These are phyloP conservation scores for Ctenopoma kingsleyae DNA, from an alignment of 2,797 vertebrate genomes.

Conservation along the genomic window DNA sequence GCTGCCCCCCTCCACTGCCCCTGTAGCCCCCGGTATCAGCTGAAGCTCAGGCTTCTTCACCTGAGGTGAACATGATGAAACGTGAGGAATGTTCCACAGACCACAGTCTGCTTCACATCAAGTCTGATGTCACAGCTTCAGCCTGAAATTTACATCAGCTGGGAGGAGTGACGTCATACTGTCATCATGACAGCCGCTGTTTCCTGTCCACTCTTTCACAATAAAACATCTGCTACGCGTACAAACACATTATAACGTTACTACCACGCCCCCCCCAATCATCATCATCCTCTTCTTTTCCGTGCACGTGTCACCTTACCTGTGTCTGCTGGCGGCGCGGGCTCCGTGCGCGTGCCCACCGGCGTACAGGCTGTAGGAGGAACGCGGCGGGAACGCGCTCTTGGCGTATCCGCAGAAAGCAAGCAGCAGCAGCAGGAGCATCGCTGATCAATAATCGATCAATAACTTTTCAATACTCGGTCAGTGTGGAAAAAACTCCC, in stretches of 20 bases:
- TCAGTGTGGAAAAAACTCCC: conserved; percentile 25
- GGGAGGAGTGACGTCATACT: neutral
- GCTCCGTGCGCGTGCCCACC: conserved; percentile 59
- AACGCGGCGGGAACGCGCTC: conserved; percentile 65
- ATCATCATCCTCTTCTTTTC: conserved; percentile 22
- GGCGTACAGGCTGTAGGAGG: conserved; percentile 70
- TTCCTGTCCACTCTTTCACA: conserved; percentile 11
- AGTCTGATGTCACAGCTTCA: too few relatives aligned
- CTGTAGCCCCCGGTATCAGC: too few relatives aligned
- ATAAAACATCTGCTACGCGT: conserved; percentile 4
- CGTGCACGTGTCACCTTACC: conserved; percentile 66
- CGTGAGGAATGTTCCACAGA: too few relatives aligned
- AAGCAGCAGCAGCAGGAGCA: conserved; percentile 63
- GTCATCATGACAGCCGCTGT: neutral
- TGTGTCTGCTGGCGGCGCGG: conserved; percentile 73
- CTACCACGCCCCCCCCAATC: neutral
- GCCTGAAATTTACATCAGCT: too few relatives aligned
- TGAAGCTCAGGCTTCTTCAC: too few relatives aligned
- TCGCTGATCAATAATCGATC: conserved; percentile 53
- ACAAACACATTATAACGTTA: conserved; percentile 11
- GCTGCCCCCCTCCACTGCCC: too few relatives aligned
- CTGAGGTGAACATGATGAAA: too few relatives aligned
- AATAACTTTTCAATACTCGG: conserved; percentile 13
- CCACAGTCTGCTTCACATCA: too few relatives aligned
- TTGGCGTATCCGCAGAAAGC: conserved; percentile 58